Conservation (phyloP, 2,113 vertebrate species). For the Actinemys pallida region DNA sequence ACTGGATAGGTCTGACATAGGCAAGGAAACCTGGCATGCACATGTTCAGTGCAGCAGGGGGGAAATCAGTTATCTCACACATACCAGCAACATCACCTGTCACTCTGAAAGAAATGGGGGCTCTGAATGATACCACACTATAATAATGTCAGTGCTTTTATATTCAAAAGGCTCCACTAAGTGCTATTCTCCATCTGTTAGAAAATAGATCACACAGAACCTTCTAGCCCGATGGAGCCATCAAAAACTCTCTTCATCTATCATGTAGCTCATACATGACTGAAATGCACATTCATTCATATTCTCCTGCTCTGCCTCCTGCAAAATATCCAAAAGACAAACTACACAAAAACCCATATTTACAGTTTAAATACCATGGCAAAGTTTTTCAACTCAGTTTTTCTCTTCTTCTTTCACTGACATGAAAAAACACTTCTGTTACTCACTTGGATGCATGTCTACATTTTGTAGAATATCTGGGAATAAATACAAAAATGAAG, state of each 20-base stretch:
- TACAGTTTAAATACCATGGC: conserved; percentile 47
- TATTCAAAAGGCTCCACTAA: conserved; percentile 42
- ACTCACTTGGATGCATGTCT: conserved; percentile 11
- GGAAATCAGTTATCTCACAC: conserved; percentile 15
- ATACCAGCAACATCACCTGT: conserved; percentile 41
- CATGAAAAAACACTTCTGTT: conserved; percentile 35
- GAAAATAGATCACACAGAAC: conserved; percentile 43
- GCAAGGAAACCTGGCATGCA: conserved; percentile 5
- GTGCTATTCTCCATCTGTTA: conserved; percentile 41
- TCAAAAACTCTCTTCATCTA: conserved; percentile 23
- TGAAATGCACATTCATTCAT: conserved; percentile 14
- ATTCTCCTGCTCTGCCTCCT: conserved; percentile 45
- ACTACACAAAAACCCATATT: conserved; percentile 39
- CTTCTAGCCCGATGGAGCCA: conserved; percentile 31
- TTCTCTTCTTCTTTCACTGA: background rate
- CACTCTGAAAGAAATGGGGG: conserved; percentile 29
- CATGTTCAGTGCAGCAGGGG: conserved; percentile 15
- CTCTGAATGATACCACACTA: conserved; percentile 11
- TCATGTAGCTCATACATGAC: conserved; percentile 31
- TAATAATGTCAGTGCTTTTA: conserved; percentile 34
- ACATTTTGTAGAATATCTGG: background rate
- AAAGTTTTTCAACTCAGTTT: conserved; percentile 43
- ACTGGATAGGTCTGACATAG: background rate
- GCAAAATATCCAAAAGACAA: conserved; percentile 42
- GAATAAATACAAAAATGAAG: background rate